phyloP scores from a whole-genome alignment of 2,797 vertebrate genomes.

The Peromyscus melanophrys region DNA sequence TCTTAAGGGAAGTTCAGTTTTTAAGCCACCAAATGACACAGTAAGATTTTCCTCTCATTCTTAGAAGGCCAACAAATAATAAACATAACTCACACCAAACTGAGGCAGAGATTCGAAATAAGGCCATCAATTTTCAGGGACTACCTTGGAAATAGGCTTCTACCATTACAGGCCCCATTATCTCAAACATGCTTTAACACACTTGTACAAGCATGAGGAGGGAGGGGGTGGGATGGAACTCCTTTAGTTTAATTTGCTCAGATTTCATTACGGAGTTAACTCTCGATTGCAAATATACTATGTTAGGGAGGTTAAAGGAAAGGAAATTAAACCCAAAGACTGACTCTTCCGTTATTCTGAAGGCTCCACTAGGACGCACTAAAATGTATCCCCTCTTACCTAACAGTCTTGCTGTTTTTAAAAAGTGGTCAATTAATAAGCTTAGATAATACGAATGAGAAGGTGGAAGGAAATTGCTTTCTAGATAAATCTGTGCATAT shows the following conservation, averaged over 20 bases:
- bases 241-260: conserved; percentile 73
- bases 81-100: conserved; percentile 39
- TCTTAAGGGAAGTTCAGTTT: conserved; percentile 71
- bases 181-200: conserved; percentile 62
- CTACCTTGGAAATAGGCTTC: conserved; percentile 62
- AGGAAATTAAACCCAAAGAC: conserved; percentile 56
- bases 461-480: conserved; percentile 71
- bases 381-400: conserved; percentile 66
- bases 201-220: conserved; percentile 51
- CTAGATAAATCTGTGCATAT: conserved; percentile 65
- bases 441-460: conserved; percentile 61
- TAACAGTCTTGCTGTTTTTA: neutral
- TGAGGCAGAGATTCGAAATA: conserved; percentile 50
- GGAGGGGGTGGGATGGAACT: neutral
- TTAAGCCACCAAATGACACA: conserved; percentile 54
- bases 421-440: conserved; percentile 70
- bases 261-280: conserved; percentile 55
- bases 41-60: neutral
- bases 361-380: conserved; percentile 65
- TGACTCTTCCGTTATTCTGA: conserved; percentile 69
- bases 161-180: conserved; percentile 44
- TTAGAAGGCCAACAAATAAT: conserved; percentile 21
- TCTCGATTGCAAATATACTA: conserved; percentile 57
- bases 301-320: conserved; percentile 4
- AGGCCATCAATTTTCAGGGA: conserved; percentile 66